phyloP scores from a whole-genome alignment of 2,797 vertebrate species.

The Hemitrygon akajei region DNA sequence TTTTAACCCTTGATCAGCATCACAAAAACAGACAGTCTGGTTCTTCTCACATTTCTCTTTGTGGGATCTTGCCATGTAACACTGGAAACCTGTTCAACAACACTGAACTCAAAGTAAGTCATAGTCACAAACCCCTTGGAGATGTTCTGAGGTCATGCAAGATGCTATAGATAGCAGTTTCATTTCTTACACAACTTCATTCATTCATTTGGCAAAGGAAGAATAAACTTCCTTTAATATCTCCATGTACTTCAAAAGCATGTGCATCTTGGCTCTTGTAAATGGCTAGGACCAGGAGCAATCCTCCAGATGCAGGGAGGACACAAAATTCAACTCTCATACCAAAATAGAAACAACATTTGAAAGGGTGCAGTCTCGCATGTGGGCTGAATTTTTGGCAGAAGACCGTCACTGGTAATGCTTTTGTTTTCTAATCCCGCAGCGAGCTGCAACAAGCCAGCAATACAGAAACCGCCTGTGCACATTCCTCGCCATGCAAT shows the following conservation, averaged over 20 bases:
- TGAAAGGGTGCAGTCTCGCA: neutral
- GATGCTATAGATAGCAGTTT: no score
- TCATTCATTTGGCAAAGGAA: no score
- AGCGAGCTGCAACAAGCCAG: neutral
- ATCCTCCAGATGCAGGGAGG: neutral
- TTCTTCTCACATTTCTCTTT: neutral
- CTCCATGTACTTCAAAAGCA: neutral
- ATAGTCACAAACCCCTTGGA: neutral
- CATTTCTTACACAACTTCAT: neutral
- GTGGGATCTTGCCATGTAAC: neutral
- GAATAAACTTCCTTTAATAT: neutral
- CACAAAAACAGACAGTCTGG: neutral
- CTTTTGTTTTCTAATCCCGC: neutral
- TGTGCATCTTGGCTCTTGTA: neutral
- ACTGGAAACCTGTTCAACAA: neutral
- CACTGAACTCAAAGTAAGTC: neutral
- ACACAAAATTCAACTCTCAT: neutral
- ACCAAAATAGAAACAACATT: neutral
- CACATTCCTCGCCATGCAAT: neutral
- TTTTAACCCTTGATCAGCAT: neutral
- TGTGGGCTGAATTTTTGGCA: neutral
- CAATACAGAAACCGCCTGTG: neutral
- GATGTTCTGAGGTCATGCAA: neutral
- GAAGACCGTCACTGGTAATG: neutral
- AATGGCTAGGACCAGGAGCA: neutral